A percentile compares a stretch with the other conserved stretches of the same genome.
These are phyloP conservation scores for Prietella phreatophila DNA, from an alignment of 2,113 vertebrate genomes.

Conservation along the genomic window DNA sequence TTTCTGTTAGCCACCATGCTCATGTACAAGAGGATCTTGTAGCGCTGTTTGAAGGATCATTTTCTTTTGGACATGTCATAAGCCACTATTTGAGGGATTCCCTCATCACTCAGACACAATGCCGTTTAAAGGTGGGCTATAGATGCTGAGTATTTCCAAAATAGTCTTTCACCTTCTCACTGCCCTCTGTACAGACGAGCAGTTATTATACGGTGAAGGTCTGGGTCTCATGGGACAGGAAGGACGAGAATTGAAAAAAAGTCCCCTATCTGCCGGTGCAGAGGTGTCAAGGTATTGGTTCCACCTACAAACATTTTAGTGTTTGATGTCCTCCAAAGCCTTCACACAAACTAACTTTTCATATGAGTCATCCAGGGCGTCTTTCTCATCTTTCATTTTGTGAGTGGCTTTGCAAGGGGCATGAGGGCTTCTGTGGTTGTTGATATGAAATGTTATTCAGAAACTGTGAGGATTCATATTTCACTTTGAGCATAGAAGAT, in stretches of 20 bases:
- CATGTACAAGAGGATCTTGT: slow-evolving; percentile 30
- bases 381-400: slow-evolving; percentile 36
- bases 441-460: slow-evolving; percentile 34
- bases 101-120: neutral
- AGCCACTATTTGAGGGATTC: slow-evolving; percentile 48
- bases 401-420: slow-evolving; percentile 48
- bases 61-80: slow-evolving; percentile 52
- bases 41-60: slow-evolving; percentile 20
- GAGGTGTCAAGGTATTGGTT: slow-evolving; percentile 38
- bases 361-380: slow-evolving; percentile 57
- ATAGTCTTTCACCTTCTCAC: neutral
- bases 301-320: slow-evolving; percentile 48
- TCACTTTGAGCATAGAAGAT: slow-evolving; percentile 38
- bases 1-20: slow-evolving; percentile 10
- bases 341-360: slow-evolving; percentile 53
- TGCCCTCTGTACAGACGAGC: slow-evolving; percentile 6
- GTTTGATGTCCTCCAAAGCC: slow-evolving; percentile 39
- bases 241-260: slow-evolving; percentile 54
- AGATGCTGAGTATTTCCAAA: slow-evolving; percentile 4
- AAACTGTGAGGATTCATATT: slow-evolving; percentile 54
- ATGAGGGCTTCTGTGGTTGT: slow-evolving; percentile 55
- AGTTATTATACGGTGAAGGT: slow-evolving; percentile 13
- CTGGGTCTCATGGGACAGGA: slow-evolving; percentile 41
- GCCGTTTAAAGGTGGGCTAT: slow-evolving; percentile 8
- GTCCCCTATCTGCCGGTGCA: slow-evolving; percentile 48